Percentiles rank a stretch among this genome's conserved stretches.
Conservation (phyloP, 1,140 invertebrate species). For the Drosophila ficusphila region DNA sequence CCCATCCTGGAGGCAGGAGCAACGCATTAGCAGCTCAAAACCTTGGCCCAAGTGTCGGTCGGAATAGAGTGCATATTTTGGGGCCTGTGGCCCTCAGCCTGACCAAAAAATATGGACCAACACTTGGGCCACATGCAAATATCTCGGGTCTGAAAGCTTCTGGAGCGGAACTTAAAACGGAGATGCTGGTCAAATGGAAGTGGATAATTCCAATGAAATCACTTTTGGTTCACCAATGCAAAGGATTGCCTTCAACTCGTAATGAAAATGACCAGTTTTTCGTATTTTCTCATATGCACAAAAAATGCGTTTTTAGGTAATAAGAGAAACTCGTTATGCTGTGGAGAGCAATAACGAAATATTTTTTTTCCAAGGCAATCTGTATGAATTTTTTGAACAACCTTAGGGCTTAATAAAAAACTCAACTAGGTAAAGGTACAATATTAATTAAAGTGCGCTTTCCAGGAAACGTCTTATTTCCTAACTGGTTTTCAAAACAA, state of each 20-base stretch:
- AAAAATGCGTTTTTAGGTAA: not conserved
- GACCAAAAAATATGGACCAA: slow-evolving; percentile 25
- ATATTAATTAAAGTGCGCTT: too few relatives aligned
- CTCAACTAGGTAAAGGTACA: too few relatives aligned
- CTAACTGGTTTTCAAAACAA: too few relatives aligned
- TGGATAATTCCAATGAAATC: slow-evolving; percentile 21
- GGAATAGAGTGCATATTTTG: slow-evolving; percentile 36
- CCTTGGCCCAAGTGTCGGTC: slow-evolving; percentile 17
- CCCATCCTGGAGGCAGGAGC: slow-evolving; percentile 17
- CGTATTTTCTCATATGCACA: not conserved
- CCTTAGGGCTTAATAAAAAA: too few relatives aligned
- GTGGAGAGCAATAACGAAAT: not conserved
- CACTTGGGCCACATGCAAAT: slow-evolving; percentile 22
- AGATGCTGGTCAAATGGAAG: slow-evolving; percentile 5
- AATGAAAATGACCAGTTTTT: not conserved
- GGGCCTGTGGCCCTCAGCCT: slow-evolving; percentile 9
- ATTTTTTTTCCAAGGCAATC: too few relatives aligned
- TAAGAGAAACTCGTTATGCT: not conserved
- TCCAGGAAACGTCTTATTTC: too few relatives aligned
- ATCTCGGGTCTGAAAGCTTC: slow-evolving; percentile 8
- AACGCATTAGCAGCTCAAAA: slow-evolving; percentile 45
- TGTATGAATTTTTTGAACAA: too few relatives aligned
- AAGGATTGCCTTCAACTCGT: slow-evolving; percentile 1
- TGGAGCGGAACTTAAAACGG: slow-evolving; percentile 28
- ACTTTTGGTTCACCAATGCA: not conserved